Percentiles rank a stretch among this genome's conserved stretches.
These are phyloP conservation scores for Temnothorax ravouxi DNA, from an alignment of 2,888 invertebrate species.

Conservation along the genomic window DNA sequence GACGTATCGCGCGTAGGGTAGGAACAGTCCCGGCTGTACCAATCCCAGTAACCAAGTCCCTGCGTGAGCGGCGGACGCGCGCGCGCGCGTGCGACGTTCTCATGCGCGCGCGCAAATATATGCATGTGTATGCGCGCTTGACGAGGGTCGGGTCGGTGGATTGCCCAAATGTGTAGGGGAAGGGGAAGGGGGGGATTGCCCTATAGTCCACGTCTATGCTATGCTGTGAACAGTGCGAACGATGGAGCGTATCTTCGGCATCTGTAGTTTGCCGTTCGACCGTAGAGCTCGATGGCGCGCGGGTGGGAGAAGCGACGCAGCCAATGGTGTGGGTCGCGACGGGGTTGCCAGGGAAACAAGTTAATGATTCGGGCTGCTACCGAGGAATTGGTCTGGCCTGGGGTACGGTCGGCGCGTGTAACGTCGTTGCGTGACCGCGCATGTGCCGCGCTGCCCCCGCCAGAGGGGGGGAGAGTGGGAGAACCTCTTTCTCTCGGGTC, in stretches of 20 bases:
- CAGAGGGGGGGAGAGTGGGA: background rate
- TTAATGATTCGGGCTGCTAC: constrained; percentile 86
- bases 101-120: background rate
- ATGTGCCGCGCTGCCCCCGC: constrained; percentile 38
- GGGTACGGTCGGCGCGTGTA: constrained; percentile 65
- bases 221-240: constrained; percentile 48
- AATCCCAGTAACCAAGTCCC: constrained; percentile 73
- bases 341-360: constrained; percentile 86
- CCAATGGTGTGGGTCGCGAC: constrained; percentile 83
- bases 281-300: constrained; percentile 70
- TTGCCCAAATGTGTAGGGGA: background rate
- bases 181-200: constrained; percentile 39
- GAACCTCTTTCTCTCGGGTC: constrained; percentile 31
- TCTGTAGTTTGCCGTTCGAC: constrained; percentile 73
- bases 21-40: constrained; percentile 74
- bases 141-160: constrained; percentile 37
- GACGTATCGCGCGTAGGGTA: constrained; percentile 71
- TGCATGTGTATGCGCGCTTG: constrained; percentile 16
- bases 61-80: constrained; percentile 41
- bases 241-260: constrained; percentile 58
- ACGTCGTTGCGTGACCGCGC: constrained; percentile 63
- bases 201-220: constrained; percentile 63
- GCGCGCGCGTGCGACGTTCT: too few species aligned
- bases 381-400: constrained; percentile 83
- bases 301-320: constrained; percentile 77